phyloP scores from a whole-genome alignment of 2,888 invertebrate species.

The Philonicus albiceps region DNA sequence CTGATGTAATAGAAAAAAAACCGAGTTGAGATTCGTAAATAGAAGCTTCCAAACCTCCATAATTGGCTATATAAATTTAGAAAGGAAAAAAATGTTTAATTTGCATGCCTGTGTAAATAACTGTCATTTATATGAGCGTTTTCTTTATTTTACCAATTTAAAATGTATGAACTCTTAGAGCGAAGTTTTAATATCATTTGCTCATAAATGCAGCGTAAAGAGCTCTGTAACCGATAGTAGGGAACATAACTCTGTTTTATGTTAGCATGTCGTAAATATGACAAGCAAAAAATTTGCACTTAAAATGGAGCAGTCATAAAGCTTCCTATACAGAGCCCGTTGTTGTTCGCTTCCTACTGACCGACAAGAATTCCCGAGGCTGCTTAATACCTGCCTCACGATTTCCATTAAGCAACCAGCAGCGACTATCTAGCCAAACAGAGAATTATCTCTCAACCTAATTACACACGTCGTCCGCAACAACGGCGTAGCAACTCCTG shows the following conservation, averaged over 20 bases:
- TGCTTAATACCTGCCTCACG: background rate
- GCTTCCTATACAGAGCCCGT: background rate
- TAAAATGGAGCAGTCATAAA: background rate
- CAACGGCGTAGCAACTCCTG: background rate
- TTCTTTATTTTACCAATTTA: no score
- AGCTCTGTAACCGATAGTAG: background rate
- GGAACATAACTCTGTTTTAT: background rate
- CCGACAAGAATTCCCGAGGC: background rate
- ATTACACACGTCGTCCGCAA: background rate
- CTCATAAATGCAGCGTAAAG: background rate
- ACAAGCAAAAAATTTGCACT: background rate
- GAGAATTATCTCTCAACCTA: conserved; percentile 1
- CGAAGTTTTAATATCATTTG: no score
- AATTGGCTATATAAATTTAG: no score
- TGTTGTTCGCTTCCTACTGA: background rate
- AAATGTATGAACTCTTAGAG: background rate
- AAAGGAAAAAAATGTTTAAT: no score
- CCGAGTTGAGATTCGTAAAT: no score
- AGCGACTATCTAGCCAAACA: background rate
- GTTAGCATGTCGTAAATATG: background rate
- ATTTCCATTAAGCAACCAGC: background rate
- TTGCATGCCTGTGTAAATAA: no score
- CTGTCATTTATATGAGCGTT: no score
- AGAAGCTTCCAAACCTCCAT: no score
- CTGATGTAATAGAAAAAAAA: no score